Conservation (phyloP, 2,888 invertebrate genomes). For the Troides aeacus region DNA sequence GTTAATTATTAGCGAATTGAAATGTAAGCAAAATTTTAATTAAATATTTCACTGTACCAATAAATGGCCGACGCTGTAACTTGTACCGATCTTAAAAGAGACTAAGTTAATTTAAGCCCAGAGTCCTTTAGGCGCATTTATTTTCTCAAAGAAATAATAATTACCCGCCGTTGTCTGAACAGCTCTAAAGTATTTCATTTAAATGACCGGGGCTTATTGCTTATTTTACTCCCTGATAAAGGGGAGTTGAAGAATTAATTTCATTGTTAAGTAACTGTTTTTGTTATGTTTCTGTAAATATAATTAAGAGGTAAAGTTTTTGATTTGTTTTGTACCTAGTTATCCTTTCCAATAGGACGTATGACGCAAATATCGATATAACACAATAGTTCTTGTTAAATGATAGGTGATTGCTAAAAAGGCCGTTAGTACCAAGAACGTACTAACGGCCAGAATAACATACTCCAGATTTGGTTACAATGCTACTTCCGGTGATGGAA, state of each 20-base stretch:
- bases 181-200: slow-evolving; percentile 23
- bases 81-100: slow-evolving; percentile 7
- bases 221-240: slow-evolving; percentile 15
- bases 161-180: slow-evolving; percentile 34
- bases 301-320: not conserved
- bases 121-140: slow-evolving; percentile 32
- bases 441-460: no score
- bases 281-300: not conserved
- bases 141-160: slow-evolving; percentile 33
- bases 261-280: slow-evolving; percentile 7
- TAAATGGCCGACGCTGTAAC: not conserved
- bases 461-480: no score
- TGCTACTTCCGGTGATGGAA: no score
- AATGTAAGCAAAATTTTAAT: not conserved
- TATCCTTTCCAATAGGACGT: no score
- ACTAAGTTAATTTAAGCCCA: slow-evolving; percentile 19
- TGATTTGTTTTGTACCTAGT: not conserved
- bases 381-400: no score
- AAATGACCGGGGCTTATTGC: slow-evolving; percentile 21
- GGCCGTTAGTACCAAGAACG: no score
- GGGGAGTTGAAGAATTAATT: slow-evolving; percentile 16
- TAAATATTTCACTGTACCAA: not conserved
- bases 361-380: no score
- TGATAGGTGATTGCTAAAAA: no score
- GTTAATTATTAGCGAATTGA: not conserved